phyloP scores from a whole-genome alignment of 2,797 vertebrate genomes.

The Tenualosa thibaudeaui region DNA sequence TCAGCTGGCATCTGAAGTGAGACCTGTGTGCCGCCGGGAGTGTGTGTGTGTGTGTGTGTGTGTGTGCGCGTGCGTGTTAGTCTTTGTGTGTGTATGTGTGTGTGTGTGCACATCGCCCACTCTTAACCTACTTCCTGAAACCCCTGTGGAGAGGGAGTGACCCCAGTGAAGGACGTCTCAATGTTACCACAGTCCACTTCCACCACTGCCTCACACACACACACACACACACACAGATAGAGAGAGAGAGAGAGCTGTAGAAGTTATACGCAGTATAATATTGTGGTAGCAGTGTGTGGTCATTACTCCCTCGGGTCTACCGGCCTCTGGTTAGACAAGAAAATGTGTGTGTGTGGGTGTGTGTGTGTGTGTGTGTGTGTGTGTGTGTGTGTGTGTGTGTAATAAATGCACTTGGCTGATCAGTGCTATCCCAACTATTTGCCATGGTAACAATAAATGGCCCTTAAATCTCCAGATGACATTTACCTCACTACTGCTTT shows the following conservation, averaged over 20 bases:
- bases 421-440: neutral
- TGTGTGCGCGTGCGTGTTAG: slow-evolving; percentile 14
- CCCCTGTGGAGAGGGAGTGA: neutral
- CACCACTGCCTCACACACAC: neutral
- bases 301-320: neutral
- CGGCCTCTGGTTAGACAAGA: neutral
- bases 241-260: neutral
- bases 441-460: neutral
- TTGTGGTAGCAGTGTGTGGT: neutral
- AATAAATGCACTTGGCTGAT: neutral
- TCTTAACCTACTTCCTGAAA: slow-evolving; percentile 5
- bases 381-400: neutral
- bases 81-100: neutral
- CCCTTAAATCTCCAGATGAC: neutral
- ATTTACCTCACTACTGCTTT: neutral
- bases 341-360: neutral
- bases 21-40: neutral
- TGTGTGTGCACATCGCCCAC: neutral
- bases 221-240: neutral
- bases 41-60: neutral
- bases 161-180: slow-evolving; percentile 9
- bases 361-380: neutral
- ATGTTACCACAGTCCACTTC: slow-evolving; percentile 15
- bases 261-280: neutral
- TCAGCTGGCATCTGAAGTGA: neutral